phyloP scores from a whole-genome alignment of 2,113 vertebrate genomes.

The Bothrops jararaca region DNA sequence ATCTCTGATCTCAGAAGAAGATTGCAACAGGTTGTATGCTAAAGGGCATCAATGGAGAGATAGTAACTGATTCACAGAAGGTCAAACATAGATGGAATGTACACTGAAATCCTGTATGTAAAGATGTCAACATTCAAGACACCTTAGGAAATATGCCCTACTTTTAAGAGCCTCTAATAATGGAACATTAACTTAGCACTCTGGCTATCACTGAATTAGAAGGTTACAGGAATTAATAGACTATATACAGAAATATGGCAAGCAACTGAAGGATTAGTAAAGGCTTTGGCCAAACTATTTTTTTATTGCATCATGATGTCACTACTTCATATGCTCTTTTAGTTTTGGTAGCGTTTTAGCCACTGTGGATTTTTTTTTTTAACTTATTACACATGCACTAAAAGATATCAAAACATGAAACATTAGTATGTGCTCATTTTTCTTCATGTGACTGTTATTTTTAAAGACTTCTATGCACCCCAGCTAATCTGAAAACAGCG shows the following conservation, averaged over 20 bases:
- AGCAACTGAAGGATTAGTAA: neutral
- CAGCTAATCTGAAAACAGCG: conserved; percentile 54
- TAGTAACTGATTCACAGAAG: neutral
- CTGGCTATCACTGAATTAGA: neutral
- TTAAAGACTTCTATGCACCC: conserved; percentile 56
- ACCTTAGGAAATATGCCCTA: neutral
- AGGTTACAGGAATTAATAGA: neutral
- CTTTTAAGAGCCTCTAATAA: neutral
- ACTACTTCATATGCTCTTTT: neutral
- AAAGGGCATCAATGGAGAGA: neutral
- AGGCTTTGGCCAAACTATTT: neutral
- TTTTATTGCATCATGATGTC: neutral
- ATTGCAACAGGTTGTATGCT: neutral
- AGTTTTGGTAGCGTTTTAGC: neutral
- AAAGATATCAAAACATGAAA: neutral
- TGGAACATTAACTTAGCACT: neutral
- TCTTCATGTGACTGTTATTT: conserved; percentile 56
- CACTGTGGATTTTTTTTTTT: too few relatives aligned
- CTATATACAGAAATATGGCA: neutral
- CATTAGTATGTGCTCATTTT: conserved; percentile 23
- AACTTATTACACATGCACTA: neutral
- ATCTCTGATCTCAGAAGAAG: neutral
- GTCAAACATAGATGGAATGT: neutral
- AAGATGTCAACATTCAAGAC: neutral
- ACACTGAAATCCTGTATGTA: neutral